Conservation (phyloP, 2,797 vertebrate genomes). For the Argya squamiceps region DNA sequence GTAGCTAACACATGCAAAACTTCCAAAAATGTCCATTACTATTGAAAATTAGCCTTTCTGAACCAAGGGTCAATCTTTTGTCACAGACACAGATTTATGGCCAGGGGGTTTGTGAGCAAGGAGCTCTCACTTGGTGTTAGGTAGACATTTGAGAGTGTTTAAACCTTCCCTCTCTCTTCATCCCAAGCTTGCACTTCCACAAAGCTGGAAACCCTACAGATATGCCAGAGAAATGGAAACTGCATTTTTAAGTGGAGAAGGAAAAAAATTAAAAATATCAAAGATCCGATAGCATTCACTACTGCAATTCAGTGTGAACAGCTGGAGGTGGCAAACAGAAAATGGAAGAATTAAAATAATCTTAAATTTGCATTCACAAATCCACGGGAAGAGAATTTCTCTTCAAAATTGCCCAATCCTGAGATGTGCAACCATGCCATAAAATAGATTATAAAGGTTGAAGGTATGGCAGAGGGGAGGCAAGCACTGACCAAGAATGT, state of each 20-base stretch:
- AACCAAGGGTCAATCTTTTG: not conserved
- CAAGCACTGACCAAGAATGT: not conserved
- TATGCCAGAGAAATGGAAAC: not conserved
- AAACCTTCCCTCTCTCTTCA: not conserved
- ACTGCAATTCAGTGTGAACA: conserved; percentile 8
- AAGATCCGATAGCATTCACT: not conserved
- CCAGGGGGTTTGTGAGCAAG: not conserved
- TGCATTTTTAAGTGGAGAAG: not conserved
- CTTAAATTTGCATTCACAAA: conserved; percentile 41
- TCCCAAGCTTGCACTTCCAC: not conserved
- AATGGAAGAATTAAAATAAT: conserved; percentile 40
- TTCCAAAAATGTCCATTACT: not conserved
- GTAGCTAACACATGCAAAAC: not conserved
- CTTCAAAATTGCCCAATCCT: not conserved
- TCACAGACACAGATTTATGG: not conserved
- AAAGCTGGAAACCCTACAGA: not conserved
- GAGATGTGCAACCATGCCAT: not conserved
- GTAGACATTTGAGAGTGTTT: not conserved
- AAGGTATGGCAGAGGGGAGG: not conserved
- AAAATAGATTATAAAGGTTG: not conserved
- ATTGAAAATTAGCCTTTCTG: not conserved
- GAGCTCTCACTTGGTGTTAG: not conserved
- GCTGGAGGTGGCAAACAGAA: conserved; percentile 40
- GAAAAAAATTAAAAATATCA: not conserved
- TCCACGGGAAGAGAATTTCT: conserved; percentile 13